phyloP scores from a whole-genome alignment of 2,888 invertebrate genomes.

The Perdita meconis region DNA sequence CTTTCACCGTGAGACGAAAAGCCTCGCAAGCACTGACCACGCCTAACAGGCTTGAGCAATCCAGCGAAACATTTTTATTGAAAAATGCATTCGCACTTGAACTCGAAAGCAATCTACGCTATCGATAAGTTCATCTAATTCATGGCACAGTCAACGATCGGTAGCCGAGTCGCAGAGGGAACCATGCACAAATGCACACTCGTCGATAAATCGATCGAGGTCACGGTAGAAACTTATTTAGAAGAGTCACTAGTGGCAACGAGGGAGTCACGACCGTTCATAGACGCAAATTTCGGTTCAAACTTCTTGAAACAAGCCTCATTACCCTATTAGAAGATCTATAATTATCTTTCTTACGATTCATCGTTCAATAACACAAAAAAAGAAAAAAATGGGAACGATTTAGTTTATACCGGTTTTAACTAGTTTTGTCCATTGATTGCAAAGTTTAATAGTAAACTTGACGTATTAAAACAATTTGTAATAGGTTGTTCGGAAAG shows the following conservation, averaged over 20 bases:
- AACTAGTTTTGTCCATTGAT: no score
- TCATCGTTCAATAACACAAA: no score
- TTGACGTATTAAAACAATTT: no score
- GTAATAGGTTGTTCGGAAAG: no score
- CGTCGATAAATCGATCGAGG: conserved; percentile 61
- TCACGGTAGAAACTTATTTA: conserved; percentile 60
- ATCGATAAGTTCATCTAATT: conserved; percentile 19
- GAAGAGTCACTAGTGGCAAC: conserved; percentile 20
- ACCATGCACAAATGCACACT: conserved; percentile 24
- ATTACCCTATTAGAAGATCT: no score
- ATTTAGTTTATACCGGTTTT: no score
- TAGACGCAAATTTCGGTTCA: neutral
- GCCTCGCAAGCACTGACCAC: neutral
- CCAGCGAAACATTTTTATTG: neutral
- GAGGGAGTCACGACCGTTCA: conserved; percentile 29
- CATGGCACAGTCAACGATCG: conserved; percentile 57
- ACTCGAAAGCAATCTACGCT: conserved; percentile 4
- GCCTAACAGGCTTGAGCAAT: neutral
- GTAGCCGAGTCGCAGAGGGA: conserved; percentile 42
- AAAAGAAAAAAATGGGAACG: no score
- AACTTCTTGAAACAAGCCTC: neutral
- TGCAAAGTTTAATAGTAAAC: no score
- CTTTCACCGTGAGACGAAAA: neutral
- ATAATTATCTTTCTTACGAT: no score
- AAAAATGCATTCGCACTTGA: neutral